A percentile compares a stretch with the other conserved stretches of the same genome.
These are phyloP conservation scores for Nebria salina DNA, from an alignment of 2,888 invertebrate species.

Conservation along the genomic window DNA sequence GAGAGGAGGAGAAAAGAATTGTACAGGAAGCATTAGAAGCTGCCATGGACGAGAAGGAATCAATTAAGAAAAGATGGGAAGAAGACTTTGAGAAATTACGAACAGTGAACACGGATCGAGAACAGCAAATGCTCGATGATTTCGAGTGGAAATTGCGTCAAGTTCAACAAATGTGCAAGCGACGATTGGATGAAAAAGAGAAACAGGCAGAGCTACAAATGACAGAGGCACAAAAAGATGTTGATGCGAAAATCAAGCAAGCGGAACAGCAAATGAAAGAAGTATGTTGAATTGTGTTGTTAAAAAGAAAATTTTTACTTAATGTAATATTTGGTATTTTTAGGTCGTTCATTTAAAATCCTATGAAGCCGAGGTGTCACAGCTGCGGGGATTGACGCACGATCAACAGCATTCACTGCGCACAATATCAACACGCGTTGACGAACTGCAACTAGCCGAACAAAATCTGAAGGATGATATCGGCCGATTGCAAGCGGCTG, in stretches of 20 bases:
- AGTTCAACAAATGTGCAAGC: slow-evolving; percentile 76
- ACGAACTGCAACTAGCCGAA: slow-evolving; percentile 67
- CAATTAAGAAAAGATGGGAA: slow-evolving; percentile 70
- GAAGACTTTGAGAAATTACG: slow-evolving; percentile 75
- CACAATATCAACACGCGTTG: slow-evolving; percentile 67
- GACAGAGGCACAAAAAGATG: slow-evolving; percentile 60
- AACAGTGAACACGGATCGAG: slow-evolving; percentile 74
- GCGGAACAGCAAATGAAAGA: slow-evolving; percentile 60
- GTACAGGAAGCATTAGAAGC: slow-evolving; percentile 70
- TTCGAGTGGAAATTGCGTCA: slow-evolving; percentile 87
- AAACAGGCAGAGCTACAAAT: slow-evolving; percentile 67
- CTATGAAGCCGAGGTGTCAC: slow-evolving; percentile 67
- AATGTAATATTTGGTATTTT: background rate
- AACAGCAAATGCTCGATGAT: slow-evolving; percentile 79
- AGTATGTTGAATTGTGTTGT: slow-evolving; percentile 51
- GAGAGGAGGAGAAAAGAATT: slow-evolving; percentile 65
- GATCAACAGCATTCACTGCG: slow-evolving; percentile 71
- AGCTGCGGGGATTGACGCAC: slow-evolving; percentile 67
- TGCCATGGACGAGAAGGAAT: slow-evolving; percentile 69
- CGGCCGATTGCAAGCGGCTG: slow-evolving; percentile 58
- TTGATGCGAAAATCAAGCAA: slow-evolving; percentile 53
- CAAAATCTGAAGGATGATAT: slow-evolving; percentile 67
- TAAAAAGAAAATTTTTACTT: background rate
- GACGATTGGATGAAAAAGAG: slow-evolving; percentile 70
- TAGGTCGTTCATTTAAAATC: slow-evolving; percentile 63